Percentiles rank a stretch among this genome's conserved stretches.
phyloP scores from a whole-genome alignment of 2,888 invertebrate species.

The Callosobruchus maculatus region DNA sequence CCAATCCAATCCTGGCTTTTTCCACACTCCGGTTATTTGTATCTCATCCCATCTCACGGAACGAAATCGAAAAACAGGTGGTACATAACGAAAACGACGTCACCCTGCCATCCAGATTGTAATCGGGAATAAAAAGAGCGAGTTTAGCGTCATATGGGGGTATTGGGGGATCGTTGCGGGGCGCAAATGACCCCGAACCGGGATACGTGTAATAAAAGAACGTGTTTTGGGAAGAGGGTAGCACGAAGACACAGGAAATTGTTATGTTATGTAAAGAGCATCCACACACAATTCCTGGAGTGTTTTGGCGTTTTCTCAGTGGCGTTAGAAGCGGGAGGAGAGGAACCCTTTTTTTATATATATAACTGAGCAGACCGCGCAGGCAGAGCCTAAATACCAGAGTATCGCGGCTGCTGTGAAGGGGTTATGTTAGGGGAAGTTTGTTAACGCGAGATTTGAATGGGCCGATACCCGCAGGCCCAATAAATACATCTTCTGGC shows the following conservation, averaged over 20 bases:
- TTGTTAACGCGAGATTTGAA: too few relatives aligned
- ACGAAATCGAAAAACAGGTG: constrained; percentile 29
- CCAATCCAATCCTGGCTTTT: constrained; percentile 16
- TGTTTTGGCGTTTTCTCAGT: too few relatives aligned
- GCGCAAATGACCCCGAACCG: constrained; percentile 27
- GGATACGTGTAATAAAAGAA: constrained; percentile 23
- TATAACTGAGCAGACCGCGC: too few relatives aligned
- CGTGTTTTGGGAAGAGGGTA: constrained; percentile 10
- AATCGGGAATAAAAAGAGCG: constrained; percentile 28
- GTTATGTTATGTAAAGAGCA: background rate
- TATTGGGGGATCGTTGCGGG: constrained; percentile 26
- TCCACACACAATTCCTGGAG: background rate
- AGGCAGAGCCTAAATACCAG: too few relatives aligned
- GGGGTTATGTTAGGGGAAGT: too few relatives aligned
- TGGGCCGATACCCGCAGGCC: too few relatives aligned
- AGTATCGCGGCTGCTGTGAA: too few relatives aligned
- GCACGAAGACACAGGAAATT: background rate
- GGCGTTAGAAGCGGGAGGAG: too few relatives aligned
- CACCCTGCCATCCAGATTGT: constrained; percentile 24
- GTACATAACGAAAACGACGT: constrained; percentile 28
- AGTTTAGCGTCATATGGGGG: constrained; percentile 21
- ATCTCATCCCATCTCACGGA: constrained; percentile 12
- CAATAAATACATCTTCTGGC: too few relatives aligned
- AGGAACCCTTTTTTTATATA: too few relatives aligned
- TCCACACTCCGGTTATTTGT: background rate